Conservation (phyloP, 1,140 invertebrate species). For the Ctenoplectra terminalis region DNA sequence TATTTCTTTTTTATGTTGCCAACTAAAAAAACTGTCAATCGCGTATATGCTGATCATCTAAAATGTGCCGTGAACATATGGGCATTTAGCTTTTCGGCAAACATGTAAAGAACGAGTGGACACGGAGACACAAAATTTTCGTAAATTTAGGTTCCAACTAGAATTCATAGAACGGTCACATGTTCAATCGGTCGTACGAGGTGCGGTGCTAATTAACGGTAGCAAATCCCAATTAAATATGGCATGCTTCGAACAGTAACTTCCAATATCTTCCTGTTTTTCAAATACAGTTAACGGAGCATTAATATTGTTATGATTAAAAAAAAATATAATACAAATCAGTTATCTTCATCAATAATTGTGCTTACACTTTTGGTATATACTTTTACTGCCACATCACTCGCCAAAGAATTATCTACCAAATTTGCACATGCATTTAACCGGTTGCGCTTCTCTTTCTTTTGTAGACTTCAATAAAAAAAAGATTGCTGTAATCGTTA, state of each 20-base stretch:
- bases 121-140: slow-evolving; percentile 27
- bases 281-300: background rate
- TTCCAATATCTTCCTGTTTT: background rate
- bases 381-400: background rate
- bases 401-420: background rate
- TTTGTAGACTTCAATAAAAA: background rate
- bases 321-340: background rate
- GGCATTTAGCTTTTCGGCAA: slow-evolving; percentile 50
- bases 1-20: slow-evolving; percentile 31
- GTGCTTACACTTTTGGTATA: background rate
- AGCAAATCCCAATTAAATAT: slow-evolving; percentile 11
- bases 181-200: slow-evolving; percentile 34
- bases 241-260: background rate
- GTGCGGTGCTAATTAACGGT: slow-evolving; percentile 46
- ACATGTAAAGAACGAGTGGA: slow-evolving; percentile 41
- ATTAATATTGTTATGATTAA: background rate
- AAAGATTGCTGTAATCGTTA: background rate
- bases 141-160: slow-evolving; percentile 24
- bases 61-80: slow-evolving; percentile 65
- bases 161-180: slow-evolving; percentile 30
- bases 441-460: background rate
- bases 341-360: background rate
- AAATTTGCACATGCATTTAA: slow-evolving; percentile 16
- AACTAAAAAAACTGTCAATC: slow-evolving; percentile 63
- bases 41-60: slow-evolving; percentile 67